These are phyloP conservation scores for Megalops atlanticus DNA, from an alignment of 2,113 vertebrate species.

Conservation along the genomic window DNA sequence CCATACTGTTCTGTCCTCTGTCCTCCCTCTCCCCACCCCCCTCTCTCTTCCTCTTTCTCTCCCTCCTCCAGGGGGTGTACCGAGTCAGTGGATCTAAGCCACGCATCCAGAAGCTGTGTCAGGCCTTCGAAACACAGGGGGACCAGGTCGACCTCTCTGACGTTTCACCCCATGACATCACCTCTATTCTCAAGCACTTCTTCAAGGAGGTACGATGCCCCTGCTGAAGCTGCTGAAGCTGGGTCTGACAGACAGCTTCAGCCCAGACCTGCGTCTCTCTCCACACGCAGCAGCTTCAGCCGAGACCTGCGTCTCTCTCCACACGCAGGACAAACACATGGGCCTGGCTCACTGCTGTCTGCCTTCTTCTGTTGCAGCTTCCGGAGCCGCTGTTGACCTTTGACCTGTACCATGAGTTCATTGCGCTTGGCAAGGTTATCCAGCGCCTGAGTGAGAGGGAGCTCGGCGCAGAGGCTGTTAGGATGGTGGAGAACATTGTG, in stretches of 20 bases:
- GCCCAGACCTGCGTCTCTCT: no score
- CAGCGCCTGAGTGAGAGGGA: slow-evolving; percentile 65
- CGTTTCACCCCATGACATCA: slow-evolving; percentile 87
- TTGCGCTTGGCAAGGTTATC: slow-evolving; percentile 76
- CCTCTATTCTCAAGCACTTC: slow-evolving; percentile 86
- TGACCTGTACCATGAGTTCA: slow-evolving; percentile 80
- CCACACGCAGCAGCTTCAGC: no score
- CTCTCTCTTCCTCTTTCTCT: neutral
- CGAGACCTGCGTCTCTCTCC: no score
- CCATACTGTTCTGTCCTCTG: neutral
- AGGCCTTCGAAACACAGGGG: slow-evolving; percentile 83
- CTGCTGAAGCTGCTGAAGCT: neutral
- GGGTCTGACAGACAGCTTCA: neutral
- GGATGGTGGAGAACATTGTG: slow-evolving; percentile 48
- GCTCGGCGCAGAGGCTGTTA: slow-evolving; percentile 41
- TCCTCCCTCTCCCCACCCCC: slow-evolving; percentile 2
- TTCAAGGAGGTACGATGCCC: slow-evolving; percentile 82
- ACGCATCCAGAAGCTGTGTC: slow-evolving; percentile 85
- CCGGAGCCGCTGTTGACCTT: slow-evolving; percentile 82
- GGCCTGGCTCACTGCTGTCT: neutral
- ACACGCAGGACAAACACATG: no score
- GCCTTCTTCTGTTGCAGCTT: slow-evolving; percentile 68
- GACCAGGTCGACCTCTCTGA: slow-evolving; percentile 85
- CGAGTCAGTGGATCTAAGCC: slow-evolving; percentile 87
- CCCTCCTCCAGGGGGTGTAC: slow-evolving; percentile 81